These are phyloP conservation scores for Chrysaora quinquecirrha DNA, from an alignment of 30 jellyfish, hydroid and myxozoan genomes.

Conservation along the genomic window DNA sequence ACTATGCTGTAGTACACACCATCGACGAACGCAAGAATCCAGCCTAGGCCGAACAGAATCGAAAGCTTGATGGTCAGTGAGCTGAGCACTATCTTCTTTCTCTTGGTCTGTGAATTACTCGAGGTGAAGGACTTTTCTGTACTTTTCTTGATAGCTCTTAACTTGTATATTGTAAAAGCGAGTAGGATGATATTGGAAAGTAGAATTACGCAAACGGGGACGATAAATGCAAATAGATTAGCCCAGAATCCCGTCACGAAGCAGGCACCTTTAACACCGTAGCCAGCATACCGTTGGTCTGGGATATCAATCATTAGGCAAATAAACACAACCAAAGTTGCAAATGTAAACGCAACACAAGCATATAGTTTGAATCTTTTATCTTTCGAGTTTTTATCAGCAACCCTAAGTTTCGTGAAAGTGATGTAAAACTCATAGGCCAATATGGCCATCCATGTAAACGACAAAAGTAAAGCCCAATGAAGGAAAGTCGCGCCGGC, in stretches of 20 bases:
- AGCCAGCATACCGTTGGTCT: slow-evolving; percentile 40
- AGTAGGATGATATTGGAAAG: not conserved
- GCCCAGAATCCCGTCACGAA: slow-evolving; percentile 29
- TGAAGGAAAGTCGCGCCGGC: slow-evolving; percentile 39
- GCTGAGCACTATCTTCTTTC: slow-evolving; percentile 22
- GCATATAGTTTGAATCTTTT: slow-evolving; percentile 21
- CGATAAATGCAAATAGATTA: slow-evolving; percentile 17
- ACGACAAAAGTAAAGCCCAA: slow-evolving; percentile 28
- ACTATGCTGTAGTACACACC: not conserved
- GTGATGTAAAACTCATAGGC: slow-evolving; percentile 44
- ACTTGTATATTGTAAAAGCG: not conserved
- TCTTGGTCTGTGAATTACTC: not conserved
- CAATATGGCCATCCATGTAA: slow-evolving; percentile 57
- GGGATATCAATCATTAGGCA: slow-evolving; percentile 56
- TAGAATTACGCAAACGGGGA: slow-evolving; percentile 17
- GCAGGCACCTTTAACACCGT: slow-evolving; percentile 46
- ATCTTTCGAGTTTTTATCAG: not conserved
- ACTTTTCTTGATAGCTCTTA: not conserved
- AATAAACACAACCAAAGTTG: slow-evolving; percentile 3
- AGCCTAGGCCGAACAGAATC: slow-evolving; percentile 32
- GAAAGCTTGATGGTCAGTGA: slow-evolving; percentile 16
- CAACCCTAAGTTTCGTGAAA: slow-evolving; percentile 24
- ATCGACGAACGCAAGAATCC: slow-evolving; percentile 21
- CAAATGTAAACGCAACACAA: not conserved
- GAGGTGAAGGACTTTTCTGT: not conserved